phyloP scores from a whole-genome alignment of 2,888 invertebrate genomes.

The Alsophila aescularia region DNA sequence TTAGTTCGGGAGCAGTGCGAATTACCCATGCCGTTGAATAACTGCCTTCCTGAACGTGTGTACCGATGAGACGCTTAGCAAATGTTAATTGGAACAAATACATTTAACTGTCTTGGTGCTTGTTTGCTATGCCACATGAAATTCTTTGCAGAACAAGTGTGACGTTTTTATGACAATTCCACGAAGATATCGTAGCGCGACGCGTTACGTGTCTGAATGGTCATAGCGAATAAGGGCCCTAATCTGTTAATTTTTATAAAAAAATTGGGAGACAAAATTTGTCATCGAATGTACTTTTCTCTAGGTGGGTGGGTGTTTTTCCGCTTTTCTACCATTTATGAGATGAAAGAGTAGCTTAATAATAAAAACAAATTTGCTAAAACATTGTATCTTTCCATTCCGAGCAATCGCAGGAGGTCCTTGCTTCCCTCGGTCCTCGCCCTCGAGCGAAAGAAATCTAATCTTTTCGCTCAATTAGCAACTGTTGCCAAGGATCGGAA shows the following conservation, averaged over 20 bases:
- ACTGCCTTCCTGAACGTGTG: constrained; percentile 52
- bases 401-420: neutral
- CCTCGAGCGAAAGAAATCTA: constrained; percentile 51
- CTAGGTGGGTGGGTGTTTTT: too few relatives aligned
- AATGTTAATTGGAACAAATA: neutral
- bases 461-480: constrained; percentile 63
- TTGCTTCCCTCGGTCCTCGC: neutral
- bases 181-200: too few relatives aligned
- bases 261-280: too few relatives aligned
- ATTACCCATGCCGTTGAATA: constrained; percentile 76
- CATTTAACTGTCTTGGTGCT: neutral
- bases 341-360: too few relatives aligned
- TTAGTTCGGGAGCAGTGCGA: constrained; percentile 80
- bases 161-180: too few relatives aligned
- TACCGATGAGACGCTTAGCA: constrained; percentile 16
- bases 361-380: neutral
- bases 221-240: too few relatives aligned
- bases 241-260: too few relatives aligned
- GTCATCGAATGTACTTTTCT: too few relatives aligned
- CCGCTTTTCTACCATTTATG: too few relatives aligned
- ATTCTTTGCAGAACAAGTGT: too few relatives aligned
- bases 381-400: neutral
- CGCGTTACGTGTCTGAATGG: too few relatives aligned
- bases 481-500: constrained; percentile 39
- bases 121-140: too few relatives aligned